Evolutionary conservation across 2,888 invertebrate genomes (phyloP), one percentile per base, ranked within the genome.

Genomic region (Stratiomys singularior): DNA sequence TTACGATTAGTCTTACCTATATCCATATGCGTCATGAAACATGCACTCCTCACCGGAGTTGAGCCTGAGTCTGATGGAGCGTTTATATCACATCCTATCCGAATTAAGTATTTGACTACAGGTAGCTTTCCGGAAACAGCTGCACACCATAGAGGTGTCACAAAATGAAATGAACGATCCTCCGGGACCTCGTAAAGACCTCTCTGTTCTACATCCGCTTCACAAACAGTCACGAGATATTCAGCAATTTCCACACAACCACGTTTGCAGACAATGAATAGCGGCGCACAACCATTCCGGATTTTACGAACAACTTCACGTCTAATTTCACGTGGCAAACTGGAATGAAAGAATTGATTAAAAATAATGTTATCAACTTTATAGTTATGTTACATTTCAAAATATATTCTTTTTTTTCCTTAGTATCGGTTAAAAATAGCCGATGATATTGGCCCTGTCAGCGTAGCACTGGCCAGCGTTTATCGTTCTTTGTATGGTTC

Each of bases 71-170:
- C 96, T 0, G 94, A 95, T 60, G 93, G 90, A 56, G 95, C 94
- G 89, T 97, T 93, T n/a, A 97, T 91, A 84, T 93, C 90, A 47
- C 96, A 96, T 78, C 94, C 95, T 82, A 94, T 91, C 79, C 91
- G 90, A 23, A 95, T 90, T 77, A 97, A 89, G 85, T 91, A 92
- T 84, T 93, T 92, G 72, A 97, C 92, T 81, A 95, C 93, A 58
- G 90, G 89, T 15, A 96, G 86, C 81, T 93, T 93, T 15, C 96
- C 96, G 5, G 94, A 93, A 0, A 97, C 97, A 2, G 96, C 94
- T 1, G 97, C 96, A 88, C 94, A 94, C 97, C 97, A 97, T 78
- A 97, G 88, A 30, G 97, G 96, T 15, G 96, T 95, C 1, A 95
- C 96, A 83, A 90, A 90, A 88, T 96, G 96, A 81, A 86, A 86